A percentile compares a stretch with the other conserved stretches of the same genome.
Conservation (phyloP, 2,888 invertebrate species). For the Monoplex corrugatus region DNA sequence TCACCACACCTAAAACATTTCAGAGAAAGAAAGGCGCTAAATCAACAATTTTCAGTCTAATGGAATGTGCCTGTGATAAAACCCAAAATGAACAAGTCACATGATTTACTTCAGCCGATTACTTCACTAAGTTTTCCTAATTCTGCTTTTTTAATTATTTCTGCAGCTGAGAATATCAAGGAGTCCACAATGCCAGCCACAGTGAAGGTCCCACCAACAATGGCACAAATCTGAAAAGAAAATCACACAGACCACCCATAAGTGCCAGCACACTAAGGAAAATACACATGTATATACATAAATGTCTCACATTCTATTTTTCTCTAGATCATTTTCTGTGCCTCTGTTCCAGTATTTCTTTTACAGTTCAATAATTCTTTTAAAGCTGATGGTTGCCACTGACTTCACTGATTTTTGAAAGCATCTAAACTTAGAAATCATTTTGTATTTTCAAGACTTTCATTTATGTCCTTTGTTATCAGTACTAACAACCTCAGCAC, state of each 20-base stretch:
- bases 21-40: no score
- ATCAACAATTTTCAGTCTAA: neutral
- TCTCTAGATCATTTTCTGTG: no score
- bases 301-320: no score
- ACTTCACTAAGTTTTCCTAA: slow-evolving; percentile 84
- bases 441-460: no score
- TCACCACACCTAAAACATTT: neutral
- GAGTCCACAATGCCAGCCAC: slow-evolving; percentile 85
- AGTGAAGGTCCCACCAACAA: slow-evolving; percentile 85
- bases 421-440: no score
- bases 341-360: no score
- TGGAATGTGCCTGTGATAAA: neutral
- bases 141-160: slow-evolving; percentile 84
- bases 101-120: neutral
- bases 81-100: neutral
- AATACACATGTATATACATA: no score
- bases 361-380: no score
- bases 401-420: no score
- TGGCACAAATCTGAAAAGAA: slow-evolving; percentile 84
- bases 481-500: no score
- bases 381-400: no score
- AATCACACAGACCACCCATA: neutral
- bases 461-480: no score
- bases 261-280: neutral
- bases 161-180: slow-evolving; percentile 84